Percentiles rank a stretch among this genome's conserved stretches.
Evolutionary conservation across 2,113 vertebrate genomes (phyloP).

Genomic region (Genyomyrus donnyi): DNA sequence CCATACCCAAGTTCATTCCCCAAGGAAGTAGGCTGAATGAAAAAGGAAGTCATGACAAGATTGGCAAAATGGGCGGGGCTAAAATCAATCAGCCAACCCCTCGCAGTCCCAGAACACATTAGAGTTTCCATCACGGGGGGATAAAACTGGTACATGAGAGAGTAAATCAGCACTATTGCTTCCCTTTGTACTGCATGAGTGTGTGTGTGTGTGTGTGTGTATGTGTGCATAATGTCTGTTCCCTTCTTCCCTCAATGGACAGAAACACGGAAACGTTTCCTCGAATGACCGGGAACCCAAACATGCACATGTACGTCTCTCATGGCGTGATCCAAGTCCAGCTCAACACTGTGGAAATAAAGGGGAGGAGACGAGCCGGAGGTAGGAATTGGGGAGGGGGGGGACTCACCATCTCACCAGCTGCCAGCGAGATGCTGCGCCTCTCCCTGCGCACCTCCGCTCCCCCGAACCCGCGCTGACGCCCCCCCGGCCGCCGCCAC

Average conservation of each 20-base stretch:
- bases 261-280: not conserved
- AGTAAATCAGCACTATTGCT: not conserved
- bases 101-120: not conserved
- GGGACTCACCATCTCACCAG: slow-evolving; percentile 29
- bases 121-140: not conserved
- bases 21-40: not conserved
- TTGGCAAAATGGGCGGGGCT: not conserved
- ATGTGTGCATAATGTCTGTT: not conserved
- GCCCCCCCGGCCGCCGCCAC: not conserved
- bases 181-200: not conserved
- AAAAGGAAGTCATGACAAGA: not conserved
- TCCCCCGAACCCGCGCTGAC: not conserved
- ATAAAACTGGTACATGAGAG: not conserved
- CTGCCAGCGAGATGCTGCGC: slow-evolving; percentile 24
- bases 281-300: not conserved
- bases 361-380: not conserved
- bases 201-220: not conserved
- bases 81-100: not conserved
- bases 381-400: no score
- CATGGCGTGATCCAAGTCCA: not conserved
- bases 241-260: not conserved
- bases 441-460: not conserved
- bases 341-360: not conserved
- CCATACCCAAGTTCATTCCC: not conserved
- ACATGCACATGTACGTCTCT: not conserved